Evolutionary conservation across 2,888 invertebrate species (phyloP).

Genomic region (Hyposoter didymator): DNA sequence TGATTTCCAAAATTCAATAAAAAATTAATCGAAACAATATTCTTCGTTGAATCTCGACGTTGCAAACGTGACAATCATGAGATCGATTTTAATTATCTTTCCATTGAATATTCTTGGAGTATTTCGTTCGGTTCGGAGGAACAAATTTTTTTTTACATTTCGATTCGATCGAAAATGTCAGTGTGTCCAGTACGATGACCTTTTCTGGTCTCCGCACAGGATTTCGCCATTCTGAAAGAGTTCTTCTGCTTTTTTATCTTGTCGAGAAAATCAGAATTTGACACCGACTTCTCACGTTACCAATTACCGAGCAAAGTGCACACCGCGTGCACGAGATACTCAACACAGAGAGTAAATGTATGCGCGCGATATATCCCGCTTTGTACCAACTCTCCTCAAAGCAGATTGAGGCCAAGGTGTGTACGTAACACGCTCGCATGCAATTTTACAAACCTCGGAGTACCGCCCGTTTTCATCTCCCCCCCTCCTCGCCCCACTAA

Average conservation of each 20-base stretch:
- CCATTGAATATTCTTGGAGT: too few species aligned
- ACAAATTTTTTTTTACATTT: background rate
- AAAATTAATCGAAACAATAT: too few species aligned
- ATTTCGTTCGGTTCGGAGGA: too few species aligned
- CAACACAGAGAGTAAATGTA: background rate
- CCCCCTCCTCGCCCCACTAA: background rate
- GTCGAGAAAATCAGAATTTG: background rate
- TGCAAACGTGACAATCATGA: too few species aligned
- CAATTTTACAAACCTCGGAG: conserved; percentile 36
- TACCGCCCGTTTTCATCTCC: conserved; percentile 10
- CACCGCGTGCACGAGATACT: background rate
- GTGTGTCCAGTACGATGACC: background rate
- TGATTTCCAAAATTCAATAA: too few species aligned
- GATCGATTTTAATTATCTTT: too few species aligned
- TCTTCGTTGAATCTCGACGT: too few species aligned
- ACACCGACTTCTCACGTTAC: conserved; percentile 43
- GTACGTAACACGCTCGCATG: conserved; percentile 41
- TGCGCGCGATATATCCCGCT: background rate
- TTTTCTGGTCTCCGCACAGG: background rate
- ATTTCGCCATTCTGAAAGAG: background rate
- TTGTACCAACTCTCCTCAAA: conserved; percentile 13
- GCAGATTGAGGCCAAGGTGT: conserved; percentile 60
- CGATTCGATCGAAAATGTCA: background rate
- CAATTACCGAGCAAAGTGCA: conserved; percentile 49
- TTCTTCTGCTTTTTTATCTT: conserved; percentile 7